Base-by-base conservation (phyloP, 2,797 vertebrate genomes). In the Onychomys torridus region DNA sequence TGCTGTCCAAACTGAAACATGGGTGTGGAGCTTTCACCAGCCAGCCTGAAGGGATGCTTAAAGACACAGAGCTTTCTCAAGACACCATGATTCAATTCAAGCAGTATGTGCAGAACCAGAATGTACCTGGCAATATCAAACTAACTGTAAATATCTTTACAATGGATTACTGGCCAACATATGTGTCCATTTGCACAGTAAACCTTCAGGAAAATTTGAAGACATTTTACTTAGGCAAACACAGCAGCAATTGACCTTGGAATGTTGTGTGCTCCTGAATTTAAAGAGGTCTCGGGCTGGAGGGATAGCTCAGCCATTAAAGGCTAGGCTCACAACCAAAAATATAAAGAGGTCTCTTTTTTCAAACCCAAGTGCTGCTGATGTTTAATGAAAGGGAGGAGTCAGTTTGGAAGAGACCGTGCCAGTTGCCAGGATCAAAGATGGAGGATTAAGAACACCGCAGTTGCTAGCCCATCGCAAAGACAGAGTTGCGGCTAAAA, bases 361-460 rank as follows among this genome's bases (percentile, higher is more conserved):
- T 99, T 98, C 99, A 99, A 98, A 99, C 99, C 40, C 98, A 99
- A 96, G 99, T 99, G 98, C 99, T 99, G 88, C 99, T 99, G 78
- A 99, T 99, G 99, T 99, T 99, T 98, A 99, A 99, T 88, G 99
- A 99, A 98, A 99, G 99, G 91, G 99, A 99, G 97, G 99, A 99
- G 96, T 99, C 99, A 25, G 99, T 96, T 98, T 99, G 98, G 99
- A 99, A 98, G 99, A 99, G 92, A 99, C 99, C 98, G 99, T 99
- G 96, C 99, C 99, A 98, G 99, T 99, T 69, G 16, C 99, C 91
- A 99, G 99, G 98, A 99, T 99, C 98, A 99, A 99, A 99, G 99
- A 99, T 96, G 99, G 99, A 93, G 99, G 99, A 96, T 99, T 99
- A 97, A 98, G 99, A 97, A 99, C 99, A 14, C 99, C 99, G 95